These are phyloP conservation scores for Quiscalus mexicanus DNA, from an alignment of 2,113 vertebrate genomes.

Conservation along the genomic window DNA sequence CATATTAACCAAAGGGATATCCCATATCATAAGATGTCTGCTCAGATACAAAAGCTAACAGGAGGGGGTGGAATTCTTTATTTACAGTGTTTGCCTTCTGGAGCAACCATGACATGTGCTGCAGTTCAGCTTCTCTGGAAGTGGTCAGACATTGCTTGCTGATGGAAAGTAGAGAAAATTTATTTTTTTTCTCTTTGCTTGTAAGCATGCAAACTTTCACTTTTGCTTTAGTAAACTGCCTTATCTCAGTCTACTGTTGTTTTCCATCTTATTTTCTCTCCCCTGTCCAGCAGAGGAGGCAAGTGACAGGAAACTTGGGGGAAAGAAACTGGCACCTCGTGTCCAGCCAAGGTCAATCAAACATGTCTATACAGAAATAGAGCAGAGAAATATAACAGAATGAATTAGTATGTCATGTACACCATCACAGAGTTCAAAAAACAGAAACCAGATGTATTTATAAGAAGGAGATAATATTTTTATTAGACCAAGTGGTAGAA, in stretches of 20 bases:
- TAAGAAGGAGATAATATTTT: background rate
- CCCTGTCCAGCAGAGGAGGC: background rate
- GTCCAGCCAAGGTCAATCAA: background rate
- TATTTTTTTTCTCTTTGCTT: background rate
- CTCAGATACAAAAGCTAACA: background rate
- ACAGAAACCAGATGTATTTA: background rate
- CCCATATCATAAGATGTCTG: background rate
- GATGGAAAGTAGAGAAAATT: background rate
- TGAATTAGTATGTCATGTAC: background rate
- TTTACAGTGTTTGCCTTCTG: background rate
- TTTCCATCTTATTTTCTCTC: background rate
- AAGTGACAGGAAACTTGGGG: background rate
- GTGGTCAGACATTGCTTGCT: background rate
- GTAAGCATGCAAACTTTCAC: fast-evolving
- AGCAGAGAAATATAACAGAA: background rate
- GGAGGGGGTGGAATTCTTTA: background rate
- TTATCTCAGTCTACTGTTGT: fast-evolving
- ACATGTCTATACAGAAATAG: background rate
- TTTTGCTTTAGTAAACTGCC: background rate
- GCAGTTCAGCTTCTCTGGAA: background rate
- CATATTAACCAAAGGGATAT: background rate
- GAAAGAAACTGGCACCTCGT: background rate
- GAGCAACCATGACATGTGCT: background rate
- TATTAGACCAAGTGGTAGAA: background rate
- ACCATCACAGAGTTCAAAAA: background rate